Percentiles rank a stretch among this genome's conserved stretches.
Conservation (phyloP, 2,113 vertebrate genomes). For the Odocoileus virginianus region DNA sequence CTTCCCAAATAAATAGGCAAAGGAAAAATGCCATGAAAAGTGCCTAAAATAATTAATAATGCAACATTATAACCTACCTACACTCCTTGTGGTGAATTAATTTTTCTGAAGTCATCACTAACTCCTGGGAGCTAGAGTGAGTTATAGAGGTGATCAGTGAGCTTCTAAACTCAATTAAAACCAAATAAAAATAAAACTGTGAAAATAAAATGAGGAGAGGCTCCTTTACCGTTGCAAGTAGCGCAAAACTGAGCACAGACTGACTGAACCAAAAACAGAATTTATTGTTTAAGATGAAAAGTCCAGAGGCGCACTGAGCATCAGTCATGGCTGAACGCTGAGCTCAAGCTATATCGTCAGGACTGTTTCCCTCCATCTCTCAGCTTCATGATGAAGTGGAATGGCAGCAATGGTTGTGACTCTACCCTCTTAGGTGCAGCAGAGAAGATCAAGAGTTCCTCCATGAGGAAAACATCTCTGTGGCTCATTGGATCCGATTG, state of each 20-base stretch:
- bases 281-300: background rate
- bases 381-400: background rate
- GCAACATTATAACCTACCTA: background rate
- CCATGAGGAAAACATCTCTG: background rate
- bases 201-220: constrained; percentile 18
- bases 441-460: background rate
- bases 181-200: constrained; percentile 39
- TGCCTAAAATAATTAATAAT: constrained; percentile 30
- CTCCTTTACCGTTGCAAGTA: constrained; percentile 8
- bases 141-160: background rate
- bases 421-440: background rate
- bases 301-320: background rate
- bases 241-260: constrained; percentile 26
- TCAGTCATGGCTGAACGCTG: background rate
- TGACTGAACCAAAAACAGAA: constrained; percentile 17
- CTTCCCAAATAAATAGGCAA: constrained; percentile 5
- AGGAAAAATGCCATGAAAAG: constrained; percentile 18
- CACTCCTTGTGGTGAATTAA: background rate
- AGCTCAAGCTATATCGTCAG: background rate
- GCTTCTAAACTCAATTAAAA: constrained; percentile 57
- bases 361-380: background rate
- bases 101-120: constrained; percentile 31
- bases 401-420: background rate
- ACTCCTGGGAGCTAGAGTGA: constrained; percentile 21
- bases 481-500: background rate